Evolutionary conservation across 2,797 vertebrate species (phyloP).

Genomic region (Cryptoblepharus egeriae): DNA sequence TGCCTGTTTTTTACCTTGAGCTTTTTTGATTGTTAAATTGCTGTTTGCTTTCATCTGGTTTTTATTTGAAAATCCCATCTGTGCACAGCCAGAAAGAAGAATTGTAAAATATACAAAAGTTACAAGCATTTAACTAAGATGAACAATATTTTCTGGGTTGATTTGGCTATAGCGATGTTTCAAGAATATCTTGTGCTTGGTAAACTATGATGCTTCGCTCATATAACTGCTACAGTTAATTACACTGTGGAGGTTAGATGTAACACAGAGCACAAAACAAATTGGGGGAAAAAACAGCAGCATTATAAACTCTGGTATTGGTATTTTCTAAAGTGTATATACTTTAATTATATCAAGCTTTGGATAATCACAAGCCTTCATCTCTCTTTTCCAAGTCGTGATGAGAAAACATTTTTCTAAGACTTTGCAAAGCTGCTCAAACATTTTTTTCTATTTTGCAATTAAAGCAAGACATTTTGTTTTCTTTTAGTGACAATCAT

Average conservation of each 20-base stretch:
- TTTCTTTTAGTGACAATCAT: slow-evolving; percentile 1
- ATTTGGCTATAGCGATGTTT: slow-evolving; percentile 75
- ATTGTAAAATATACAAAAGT: slow-evolving; percentile 68
- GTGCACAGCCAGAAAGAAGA: slow-evolving; percentile 56
- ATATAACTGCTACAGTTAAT: slow-evolving; percentile 71
- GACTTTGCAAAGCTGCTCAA: slow-evolving; percentile 26
- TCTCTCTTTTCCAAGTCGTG: slow-evolving; percentile 46
- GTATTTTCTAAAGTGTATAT: slow-evolving; percentile 56
- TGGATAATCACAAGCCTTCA: slow-evolving; percentile 52
- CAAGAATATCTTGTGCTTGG: slow-evolving; percentile 71
- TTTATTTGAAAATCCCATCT: slow-evolving; percentile 74
- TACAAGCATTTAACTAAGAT: slow-evolving; percentile 72
- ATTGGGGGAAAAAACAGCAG: slow-evolving; percentile 37
- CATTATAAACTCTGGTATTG: slow-evolving; percentile 47
- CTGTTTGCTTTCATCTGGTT: slow-evolving; percentile 72
- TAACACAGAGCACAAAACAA: slow-evolving; percentile 63
- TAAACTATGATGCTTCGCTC: slow-evolving; percentile 48
- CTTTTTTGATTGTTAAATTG: slow-evolving; percentile 58
- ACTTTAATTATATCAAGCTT: slow-evolving; percentile 62
- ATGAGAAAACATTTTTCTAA: slow-evolving; percentile 42
- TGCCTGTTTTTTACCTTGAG: slow-evolving; percentile 56
- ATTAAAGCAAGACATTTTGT: neutral
- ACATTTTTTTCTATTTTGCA: slow-evolving; percentile 13
- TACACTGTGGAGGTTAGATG: slow-evolving; percentile 61
- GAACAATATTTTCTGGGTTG: slow-evolving; percentile 72